These are phyloP conservation scores for Listronotus bonariensis DNA, from an alignment of 1,140 invertebrate species.

Conservation along the genomic window DNA sequence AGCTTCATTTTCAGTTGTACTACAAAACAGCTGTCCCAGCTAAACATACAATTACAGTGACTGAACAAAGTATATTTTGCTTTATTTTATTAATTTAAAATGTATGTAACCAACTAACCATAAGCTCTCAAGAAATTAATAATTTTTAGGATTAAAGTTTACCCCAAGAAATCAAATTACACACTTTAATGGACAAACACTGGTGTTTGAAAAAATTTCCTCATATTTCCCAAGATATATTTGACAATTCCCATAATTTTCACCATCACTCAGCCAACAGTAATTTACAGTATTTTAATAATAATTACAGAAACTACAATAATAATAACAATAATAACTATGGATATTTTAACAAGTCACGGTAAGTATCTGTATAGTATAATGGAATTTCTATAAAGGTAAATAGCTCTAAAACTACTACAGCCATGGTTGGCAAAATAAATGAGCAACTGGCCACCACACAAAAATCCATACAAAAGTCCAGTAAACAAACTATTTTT, in stretches of 20 bases:
- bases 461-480: no score
- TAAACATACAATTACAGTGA: no score
- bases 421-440: no score
- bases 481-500: no score
- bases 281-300: constrained; percentile 12
- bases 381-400: background rate
- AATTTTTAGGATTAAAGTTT: constrained; percentile 17
- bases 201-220: constrained; percentile 18
- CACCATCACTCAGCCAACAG: constrained; percentile 8
- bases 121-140: background rate
- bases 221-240: constrained; percentile 13
- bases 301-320: constrained; percentile 17
- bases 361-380: constrained; percentile 1
- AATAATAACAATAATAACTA: constrained; percentile 17
- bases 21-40: no score
- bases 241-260: constrained; percentile 8
- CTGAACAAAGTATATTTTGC: no score
- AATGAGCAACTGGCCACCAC: no score
- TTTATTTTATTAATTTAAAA: no score
- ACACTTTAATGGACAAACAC: constrained; percentile 7
- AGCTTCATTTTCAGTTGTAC: no score
- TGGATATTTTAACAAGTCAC: constrained; percentile 3
- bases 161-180: constrained; percentile 5
- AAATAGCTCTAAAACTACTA: background rate
- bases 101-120: background rate